A percentile compares a stretch with the other conserved stretches of the same genome.
Conservation (phyloP, 2,113 vertebrate genomes). For the Bolborhynchus lineola region DNA sequence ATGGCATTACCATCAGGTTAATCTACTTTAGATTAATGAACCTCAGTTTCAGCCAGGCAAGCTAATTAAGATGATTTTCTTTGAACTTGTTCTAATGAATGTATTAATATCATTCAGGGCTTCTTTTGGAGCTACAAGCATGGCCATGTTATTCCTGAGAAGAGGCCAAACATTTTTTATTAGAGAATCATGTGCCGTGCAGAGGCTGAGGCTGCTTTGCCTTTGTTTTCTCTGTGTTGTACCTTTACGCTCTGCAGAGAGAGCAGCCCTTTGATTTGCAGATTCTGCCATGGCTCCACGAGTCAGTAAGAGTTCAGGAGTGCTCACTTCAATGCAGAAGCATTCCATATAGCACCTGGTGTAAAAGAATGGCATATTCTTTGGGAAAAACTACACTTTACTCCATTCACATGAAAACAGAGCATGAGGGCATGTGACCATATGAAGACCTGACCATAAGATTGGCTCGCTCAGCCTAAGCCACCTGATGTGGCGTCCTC, state of each 20-base stretch:
- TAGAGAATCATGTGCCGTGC: constrained; percentile 52
- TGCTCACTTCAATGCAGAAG: background rate
- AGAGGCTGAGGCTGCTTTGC: constrained; percentile 32
- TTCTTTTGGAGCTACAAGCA: constrained; percentile 63
- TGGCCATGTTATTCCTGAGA: constrained; percentile 68
- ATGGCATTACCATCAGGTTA: constrained; percentile 63
- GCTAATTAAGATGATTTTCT: constrained; percentile 71
- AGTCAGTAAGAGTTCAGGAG: constrained; percentile 20
- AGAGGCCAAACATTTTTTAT: constrained; percentile 63
- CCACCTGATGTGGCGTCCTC: background rate
- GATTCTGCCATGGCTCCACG: background rate
- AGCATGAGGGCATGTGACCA: background rate
- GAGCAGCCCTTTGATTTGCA: constrained; percentile 1
- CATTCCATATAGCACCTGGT: background rate
- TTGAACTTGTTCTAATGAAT: constrained; percentile 71
- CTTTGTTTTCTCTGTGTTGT: constrained; percentile 38
- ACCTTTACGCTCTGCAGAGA: constrained; percentile 5
- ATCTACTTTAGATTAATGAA: constrained; percentile 69
- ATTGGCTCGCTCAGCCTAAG: background rate
- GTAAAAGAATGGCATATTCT: background rate
- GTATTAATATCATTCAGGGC: constrained; percentile 64
- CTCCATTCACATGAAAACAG: background rate
- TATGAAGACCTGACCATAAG: background rate
- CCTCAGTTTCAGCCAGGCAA: constrained; percentile 65
- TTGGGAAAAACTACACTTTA: background rate